Evolutionary conservation across 2,113 vertebrate species (phyloP), one percentile per base, ranked within the genome.

Genomic region (Takifugu flavidus): DNA sequence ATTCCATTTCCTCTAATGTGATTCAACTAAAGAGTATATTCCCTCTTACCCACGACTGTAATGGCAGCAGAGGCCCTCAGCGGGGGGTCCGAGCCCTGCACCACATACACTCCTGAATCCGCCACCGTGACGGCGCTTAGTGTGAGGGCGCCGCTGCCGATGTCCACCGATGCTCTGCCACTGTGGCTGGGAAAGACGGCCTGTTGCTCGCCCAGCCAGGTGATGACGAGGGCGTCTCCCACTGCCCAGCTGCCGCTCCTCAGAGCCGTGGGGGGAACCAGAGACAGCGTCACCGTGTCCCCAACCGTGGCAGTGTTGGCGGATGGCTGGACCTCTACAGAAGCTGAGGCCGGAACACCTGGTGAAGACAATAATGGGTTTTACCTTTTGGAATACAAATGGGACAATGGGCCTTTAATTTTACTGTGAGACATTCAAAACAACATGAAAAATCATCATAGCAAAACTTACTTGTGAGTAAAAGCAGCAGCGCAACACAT

Each of bases 81-180:
- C 28, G 10, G 15, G 0, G 75, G 72, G 14, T 74, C 53, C 13
- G 0, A 62, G 50, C 78, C 65, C 60, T 78, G 59, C 49, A 87
- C 44, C 3, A 8, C 3, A 49, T 84, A 88, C 43, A 77, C 49
- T 13, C 86, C 88, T 1, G 82, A 78, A 69, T 88, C 85, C 0
- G 42, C 65, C 53, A 77, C 43, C 0, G 34, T 75, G 53, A 83
- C 13, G 0, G 70, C 74, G 29, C 0, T 77, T 62, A 90, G 63
- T 2, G 53, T 74, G n/a, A 89, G 82, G 0, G 60, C 70, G 28
- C 79, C 78, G 2, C 53, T 83, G 64, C 46, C 31, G 58, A 64
- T 13, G 26, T 83, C 56, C 14, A 87, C 72, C 0, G 57, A 62
- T 0, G 59, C 80, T 34, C 84, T 78, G 72, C 70, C 70, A 0